Evolutionary conservation across 2,113 vertebrate species (phyloP), one percentile per base, ranked within the genome.

Genomic region (Sminthopsis crassicaudata): DNA sequence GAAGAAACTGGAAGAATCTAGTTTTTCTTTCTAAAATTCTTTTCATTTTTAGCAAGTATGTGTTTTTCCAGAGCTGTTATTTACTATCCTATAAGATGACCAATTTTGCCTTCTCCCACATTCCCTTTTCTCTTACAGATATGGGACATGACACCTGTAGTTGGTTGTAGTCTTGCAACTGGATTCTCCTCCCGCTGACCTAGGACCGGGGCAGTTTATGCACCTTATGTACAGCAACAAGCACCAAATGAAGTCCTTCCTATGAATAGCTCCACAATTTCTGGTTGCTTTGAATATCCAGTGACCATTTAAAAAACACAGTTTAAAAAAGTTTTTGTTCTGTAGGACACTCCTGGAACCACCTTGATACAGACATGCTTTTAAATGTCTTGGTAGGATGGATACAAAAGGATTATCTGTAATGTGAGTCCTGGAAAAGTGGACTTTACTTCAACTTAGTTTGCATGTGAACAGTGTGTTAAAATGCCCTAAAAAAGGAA

Each of bases 111-210:
- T 53, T 95, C 90, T 96, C 91, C 93, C 1, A 92, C 27, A 46
- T 0, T 92, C 76, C 96, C 57, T 4, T 95, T 91, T 97, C 96
- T 91, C 95, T 97, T 98, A 53, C 98, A 99, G 99, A 99, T 99
- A 96, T 99, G 99, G 99, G 99, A 99, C 97, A 99, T 99, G 99
- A 99, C 99, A 0, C 99, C 99, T 90, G 99, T 99, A 98, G 99
- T 99, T 97, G 99, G 99, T 97, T 99, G 99, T 98, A 99, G 99
- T 98, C 98, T 99, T 98, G 99, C 99, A 90, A 99, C 99, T 60
- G 99, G 99, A 92, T 99, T 99, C 97, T 99, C 99, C 97, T 98
- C 99, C 0, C 99, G 98, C 97, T 99, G 99, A 99, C 95, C 96
- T 98, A 8, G 3, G 94, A 92, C 2, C 50, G n/a, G 92, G 51